Evolutionary conservation across 1,140 invertebrate genomes (phyloP).

Genomic region (Drosophila ironensis): DNA sequence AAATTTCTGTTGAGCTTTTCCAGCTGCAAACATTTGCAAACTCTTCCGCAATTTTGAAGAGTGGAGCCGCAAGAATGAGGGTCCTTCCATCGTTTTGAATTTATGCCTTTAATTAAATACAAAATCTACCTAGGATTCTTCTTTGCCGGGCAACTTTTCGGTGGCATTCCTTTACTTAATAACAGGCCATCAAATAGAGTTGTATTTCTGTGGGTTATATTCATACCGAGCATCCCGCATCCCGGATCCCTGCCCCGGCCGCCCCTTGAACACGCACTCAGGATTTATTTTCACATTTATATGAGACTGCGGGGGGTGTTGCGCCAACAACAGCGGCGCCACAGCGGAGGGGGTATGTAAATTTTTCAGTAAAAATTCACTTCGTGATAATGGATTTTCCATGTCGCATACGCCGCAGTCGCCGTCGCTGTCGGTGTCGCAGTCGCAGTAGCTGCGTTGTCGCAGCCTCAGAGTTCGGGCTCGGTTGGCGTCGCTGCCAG

Average conservation of each 20-base stretch:
- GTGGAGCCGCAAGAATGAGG: slow-evolving; percentile 2
- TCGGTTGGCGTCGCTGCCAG: slow-evolving; percentile 15
- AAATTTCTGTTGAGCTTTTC: no score
- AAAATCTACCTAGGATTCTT: slow-evolving; percentile 62
- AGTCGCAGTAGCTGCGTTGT: no score
- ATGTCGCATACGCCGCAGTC: slow-evolving; percentile 72
- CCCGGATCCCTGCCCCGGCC: background rate
- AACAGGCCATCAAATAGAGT: slow-evolving; percentile 73
- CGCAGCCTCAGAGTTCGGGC: no score
- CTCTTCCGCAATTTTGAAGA: background rate
- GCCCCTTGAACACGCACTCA: slow-evolving; percentile 67
- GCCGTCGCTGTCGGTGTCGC: slow-evolving; percentile 35
- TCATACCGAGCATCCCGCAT: slow-evolving; percentile 23
- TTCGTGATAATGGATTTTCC: slow-evolving; percentile 80
- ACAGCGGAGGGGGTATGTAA: slow-evolving; percentile 62
- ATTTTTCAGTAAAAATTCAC: slow-evolving; percentile 80
- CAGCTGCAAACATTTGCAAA: no score
- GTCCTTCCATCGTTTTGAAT: slow-evolving; percentile 54
- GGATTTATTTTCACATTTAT: slow-evolving; percentile 80
- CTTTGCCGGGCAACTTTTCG: slow-evolving; percentile 34
- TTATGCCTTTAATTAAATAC: slow-evolving; percentile 80
- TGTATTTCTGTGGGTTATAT: slow-evolving; percentile 54
- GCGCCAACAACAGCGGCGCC: background rate
- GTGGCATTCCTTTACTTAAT: slow-evolving; percentile 65
- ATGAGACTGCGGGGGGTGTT: slow-evolving; percentile 36